These are phyloP conservation scores for Osmerus eperlanus DNA, from an alignment of 2,113 vertebrate genomes.

Conservation along the genomic window DNA sequence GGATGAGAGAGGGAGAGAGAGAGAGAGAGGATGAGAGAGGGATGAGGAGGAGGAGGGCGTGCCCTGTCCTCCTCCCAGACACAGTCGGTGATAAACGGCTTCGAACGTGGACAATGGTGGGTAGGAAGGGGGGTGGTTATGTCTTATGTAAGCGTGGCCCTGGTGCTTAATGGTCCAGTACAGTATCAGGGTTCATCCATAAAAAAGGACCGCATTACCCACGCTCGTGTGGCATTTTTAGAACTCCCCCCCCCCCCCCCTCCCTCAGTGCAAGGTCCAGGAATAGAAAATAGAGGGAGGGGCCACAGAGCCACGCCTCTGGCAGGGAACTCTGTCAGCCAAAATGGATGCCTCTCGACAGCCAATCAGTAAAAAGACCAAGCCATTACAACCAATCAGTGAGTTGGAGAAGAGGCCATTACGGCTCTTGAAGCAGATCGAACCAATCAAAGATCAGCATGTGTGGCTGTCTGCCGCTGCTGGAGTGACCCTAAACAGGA, in stretches of 20 bases:
- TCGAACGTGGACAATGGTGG: slow-evolving; percentile 30
- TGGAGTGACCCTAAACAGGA: neutral
- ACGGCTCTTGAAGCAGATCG: slow-evolving; percentile 22
- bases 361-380: slow-evolving; percentile 46
- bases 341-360: slow-evolving; percentile 40
- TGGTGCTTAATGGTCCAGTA: slow-evolving; percentile 59
- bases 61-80: slow-evolving; percentile 26
- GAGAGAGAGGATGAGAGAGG: slow-evolving; percentile 2
- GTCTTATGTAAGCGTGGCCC: slow-evolving; percentile 38
- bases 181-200: slow-evolving; percentile 57
- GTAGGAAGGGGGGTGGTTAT: slow-evolving; percentile 17
- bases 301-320: slow-evolving; percentile 16
- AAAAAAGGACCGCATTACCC: slow-evolving; percentile 50
- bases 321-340: slow-evolving; percentile 49
- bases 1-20: slow-evolving; percentile 10
- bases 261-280: slow-evolving; percentile 48
- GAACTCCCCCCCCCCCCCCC: slow-evolving; percentile 40
- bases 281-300: slow-evolving; percentile 24
- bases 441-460: too few species aligned
- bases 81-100: slow-evolving; percentile 55
- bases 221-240: slow-evolving; percentile 56
- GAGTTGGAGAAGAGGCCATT: slow-evolving; percentile 36
- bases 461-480: slow-evolving; percentile 9
- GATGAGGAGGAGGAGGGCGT: neutral
- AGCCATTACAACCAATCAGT: slow-evolving; percentile 48